Percentiles rank a stretch among this genome's conserved stretches.
Evolutionary conservation across 35 echinoderm and acorn worm species (phyloP).

Genomic region (Heliocidaris erythrogramma): DNA sequence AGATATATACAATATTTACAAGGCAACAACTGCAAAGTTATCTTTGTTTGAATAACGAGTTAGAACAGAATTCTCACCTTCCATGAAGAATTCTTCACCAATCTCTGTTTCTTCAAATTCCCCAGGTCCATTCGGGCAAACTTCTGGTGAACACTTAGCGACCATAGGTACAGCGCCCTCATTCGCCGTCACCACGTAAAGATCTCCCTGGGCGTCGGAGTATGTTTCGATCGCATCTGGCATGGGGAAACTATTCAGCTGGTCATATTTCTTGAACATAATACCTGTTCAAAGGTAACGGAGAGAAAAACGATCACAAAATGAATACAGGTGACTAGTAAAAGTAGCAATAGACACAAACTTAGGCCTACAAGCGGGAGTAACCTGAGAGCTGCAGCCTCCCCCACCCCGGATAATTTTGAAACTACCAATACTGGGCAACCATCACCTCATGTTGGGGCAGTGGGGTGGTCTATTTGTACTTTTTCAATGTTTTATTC

Average conservation of each 20-base stretch:
- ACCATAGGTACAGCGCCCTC: conserved; percentile 47
- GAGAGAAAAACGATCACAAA: neutral
- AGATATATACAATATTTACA: too few relatives aligned
- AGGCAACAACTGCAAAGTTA: too few relatives aligned
- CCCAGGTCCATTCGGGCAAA: neutral
- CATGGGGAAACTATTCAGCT: conserved; percentile 52
- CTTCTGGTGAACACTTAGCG: neutral
- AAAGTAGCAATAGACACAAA: too few relatives aligned
- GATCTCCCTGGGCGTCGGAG: conserved; percentile 27
- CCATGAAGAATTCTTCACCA: conserved; percentile 27
- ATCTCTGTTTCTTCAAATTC: conserved; percentile 27
- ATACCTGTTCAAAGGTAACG: neutral
- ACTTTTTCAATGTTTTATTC: too few relatives aligned
- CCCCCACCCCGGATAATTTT: too few relatives aligned
- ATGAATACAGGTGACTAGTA: too few relatives aligned
- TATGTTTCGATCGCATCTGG: conserved; percentile 59
- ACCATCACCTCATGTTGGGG: too few relatives aligned
- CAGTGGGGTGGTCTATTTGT: too few relatives aligned
- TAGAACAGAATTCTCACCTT: neutral
- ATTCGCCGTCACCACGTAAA: conserved; percentile 58
- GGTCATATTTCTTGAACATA: neutral
- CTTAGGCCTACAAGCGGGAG: too few relatives aligned
- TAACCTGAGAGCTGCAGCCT: too few relatives aligned
- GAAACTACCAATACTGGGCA: too few relatives aligned
- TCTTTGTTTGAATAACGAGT: too few relatives aligned